These are phyloP conservation scores for Puntigrus tetrazona DNA, from an alignment of 2,113 vertebrate genomes.

Conservation along the genomic window DNA sequence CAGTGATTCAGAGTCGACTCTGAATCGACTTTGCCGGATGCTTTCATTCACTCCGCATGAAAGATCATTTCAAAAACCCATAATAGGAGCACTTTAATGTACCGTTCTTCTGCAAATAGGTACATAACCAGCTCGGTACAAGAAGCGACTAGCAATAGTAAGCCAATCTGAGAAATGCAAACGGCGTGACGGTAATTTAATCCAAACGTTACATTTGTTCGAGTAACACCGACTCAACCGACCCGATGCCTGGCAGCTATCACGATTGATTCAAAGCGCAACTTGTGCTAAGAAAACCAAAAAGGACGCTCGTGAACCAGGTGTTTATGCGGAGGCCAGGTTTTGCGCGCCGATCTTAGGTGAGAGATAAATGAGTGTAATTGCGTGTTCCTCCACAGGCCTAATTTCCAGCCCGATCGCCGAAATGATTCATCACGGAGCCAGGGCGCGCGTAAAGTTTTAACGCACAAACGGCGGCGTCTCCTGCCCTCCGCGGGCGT, in stretches of 20 bases:
- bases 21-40: too few relatives aligned
- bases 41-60: too few relatives aligned
- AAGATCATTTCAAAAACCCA: too few relatives aligned
- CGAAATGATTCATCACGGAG: conserved; percentile 64
- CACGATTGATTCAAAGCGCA: neutral
- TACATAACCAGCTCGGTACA: neutral
- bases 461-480: conserved; percentile 51
- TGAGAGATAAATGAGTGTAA: conserved; percentile 64
- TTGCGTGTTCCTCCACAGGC: conserved; percentile 58
- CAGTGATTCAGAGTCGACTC: too few relatives aligned
- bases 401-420: conserved; percentile 32
- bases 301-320: neutral
- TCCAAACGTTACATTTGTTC: too few relatives aligned
- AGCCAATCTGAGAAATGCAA: neutral
- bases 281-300: neutral
- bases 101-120: too few relatives aligned
- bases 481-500: neutral
- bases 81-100: too few relatives aligned
- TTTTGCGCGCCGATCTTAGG: conserved; percentile 49
- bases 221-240: neutral
- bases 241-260: neutral
- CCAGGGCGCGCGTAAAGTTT: conserved; percentile 55
- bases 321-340: conserved; percentile 3
- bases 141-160: neutral
- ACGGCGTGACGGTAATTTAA: too few relatives aligned